Conservation (phyloP, 2,113 vertebrate genomes). For the Hystrix brachyura region DNA sequence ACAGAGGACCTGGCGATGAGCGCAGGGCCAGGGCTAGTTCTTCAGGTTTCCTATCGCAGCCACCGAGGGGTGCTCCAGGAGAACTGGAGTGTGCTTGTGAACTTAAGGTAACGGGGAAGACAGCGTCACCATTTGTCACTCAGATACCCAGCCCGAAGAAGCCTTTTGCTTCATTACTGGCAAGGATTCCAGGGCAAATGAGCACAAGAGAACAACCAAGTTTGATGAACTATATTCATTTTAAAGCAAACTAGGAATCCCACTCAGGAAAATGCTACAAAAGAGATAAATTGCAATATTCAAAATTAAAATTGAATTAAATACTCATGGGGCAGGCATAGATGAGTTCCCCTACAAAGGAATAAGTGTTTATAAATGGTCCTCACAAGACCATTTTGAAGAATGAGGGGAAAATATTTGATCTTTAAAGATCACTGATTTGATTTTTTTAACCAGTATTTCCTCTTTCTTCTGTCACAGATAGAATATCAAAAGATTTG, state of each 20-base stretch:
- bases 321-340: neutral
- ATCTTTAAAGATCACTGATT: constrained; percentile 36
- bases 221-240: constrained; percentile 63
- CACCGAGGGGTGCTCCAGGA: rapidly evolving
- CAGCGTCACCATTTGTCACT: constrained; percentile 18
- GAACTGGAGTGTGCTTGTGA: neutral
- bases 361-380: constrained; percentile 22
- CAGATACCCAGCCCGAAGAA: constrained; percentile 36
- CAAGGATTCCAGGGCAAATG: constrained; percentile 70
- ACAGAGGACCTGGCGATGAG: neutral
- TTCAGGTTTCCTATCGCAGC: neutral
- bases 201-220: constrained; percentile 61
- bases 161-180: constrained; percentile 70
- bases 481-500: constrained; percentile 47
- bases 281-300: constrained; percentile 41
- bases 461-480: constrained; percentile 26
- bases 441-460: constrained; percentile 38
- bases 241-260: constrained; percentile 42
- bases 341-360: neutral
- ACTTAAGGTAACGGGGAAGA: neutral
- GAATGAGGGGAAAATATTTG: neutral
- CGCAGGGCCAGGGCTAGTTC: rapidly evolving
- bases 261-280: neutral
- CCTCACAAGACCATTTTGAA: neutral
- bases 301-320: constrained; percentile 42